Base-by-base conservation (phyloP, 2,113 vertebrate genomes). In the Peromyscus polionotus region DNA sequence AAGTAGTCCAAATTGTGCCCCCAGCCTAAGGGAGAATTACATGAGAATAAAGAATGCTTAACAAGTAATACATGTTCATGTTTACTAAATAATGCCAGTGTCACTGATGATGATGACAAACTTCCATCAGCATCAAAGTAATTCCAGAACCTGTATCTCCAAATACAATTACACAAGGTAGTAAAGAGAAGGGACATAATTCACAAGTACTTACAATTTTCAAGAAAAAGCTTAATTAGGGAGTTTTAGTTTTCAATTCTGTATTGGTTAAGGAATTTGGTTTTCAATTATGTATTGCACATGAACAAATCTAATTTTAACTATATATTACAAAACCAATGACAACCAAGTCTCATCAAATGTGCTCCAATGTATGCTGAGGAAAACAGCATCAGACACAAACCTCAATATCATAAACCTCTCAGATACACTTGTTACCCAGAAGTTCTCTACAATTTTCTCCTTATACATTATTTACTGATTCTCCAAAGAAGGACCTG, bases 81-180 rank as follows among this genome's bases (percentile, higher is more conserved):
- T 16, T 88, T 45, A 93, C 31, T 45, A 94, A 92, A 57, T 31
- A 10, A 63, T 51, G 54, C 7, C 31, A n/a, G 14, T 24, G 28
- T 39, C 85, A 91, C 4, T n/a, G 1, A 83, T 42, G 45, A 83
- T 42, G 45, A 88, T 20, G 31, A 80, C 45, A 76, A 96, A 39
- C 14, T 3, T 4, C 63, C 63, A 68, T 22, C 24, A 76, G 22
- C 17, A 67, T 36, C 33, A 76, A 1, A 93, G 48, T 33, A 93
- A 48, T 33, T 85, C 80, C 42, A 95, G 33, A 91, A 84, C 19
- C 87, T n/a, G 31, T 65, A 94, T 91, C 90, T 95, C 88, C 67
- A 96, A 94, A 89, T 73, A 95, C 7, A 96, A 94, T 65, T 70
- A 89, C 8, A 87, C 67, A 96, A 45, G 54, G 72, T 45, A 94